A percentile compares a stretch with the other conserved stretches of the same genome.
phyloP scores from a whole-genome alignment of 2,888 invertebrate genomes.

The Pantelozetes paolii region DNA sequence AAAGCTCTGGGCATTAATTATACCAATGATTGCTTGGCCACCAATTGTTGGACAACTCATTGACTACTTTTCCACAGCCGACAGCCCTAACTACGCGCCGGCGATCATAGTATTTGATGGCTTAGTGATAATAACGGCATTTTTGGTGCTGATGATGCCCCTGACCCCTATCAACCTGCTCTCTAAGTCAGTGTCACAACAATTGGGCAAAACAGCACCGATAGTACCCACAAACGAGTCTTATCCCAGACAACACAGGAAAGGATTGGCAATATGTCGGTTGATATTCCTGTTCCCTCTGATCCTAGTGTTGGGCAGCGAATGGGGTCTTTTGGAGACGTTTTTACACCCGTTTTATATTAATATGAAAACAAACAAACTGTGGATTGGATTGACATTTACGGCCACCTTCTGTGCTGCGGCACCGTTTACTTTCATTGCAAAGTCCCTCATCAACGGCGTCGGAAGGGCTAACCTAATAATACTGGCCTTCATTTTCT shows the following conservation, averaged over 20 bases:
- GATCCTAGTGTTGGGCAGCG: conserved; percentile 66
- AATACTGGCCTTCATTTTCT: conserved; percentile 46
- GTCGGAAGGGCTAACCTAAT: conserved; percentile 46
- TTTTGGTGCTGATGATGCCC: conserved; percentile 46
- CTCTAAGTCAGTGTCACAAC: conserved; percentile 30
- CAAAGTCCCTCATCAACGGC: conserved; percentile 46
- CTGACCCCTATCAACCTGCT: conserved; percentile 41
- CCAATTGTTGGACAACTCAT: conserved; percentile 46
- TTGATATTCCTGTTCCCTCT: conserved; percentile 51
- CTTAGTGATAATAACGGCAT: conserved; percentile 45
- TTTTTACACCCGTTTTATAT: conserved; percentile 58
- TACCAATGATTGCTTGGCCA: conserved; percentile 43
- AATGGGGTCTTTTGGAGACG: conserved; percentile 75
- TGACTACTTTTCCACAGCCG: conserved; percentile 45
- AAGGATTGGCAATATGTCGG: conserved; percentile 35
- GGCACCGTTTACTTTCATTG: conserved; percentile 44
- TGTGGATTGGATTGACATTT: conserved; percentile 43
- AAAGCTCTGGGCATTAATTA: conserved; percentile 34
- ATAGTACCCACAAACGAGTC: conserved; percentile 38
- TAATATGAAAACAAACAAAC: conserved; percentile 42
- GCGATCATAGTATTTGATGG: conserved; percentile 47
- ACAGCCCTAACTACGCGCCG: conserved; percentile 47
- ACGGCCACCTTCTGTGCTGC: conserved; percentile 41
- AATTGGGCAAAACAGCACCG: conserved; percentile 28
- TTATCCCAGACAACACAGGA: conserved; percentile 38